phyloP scores from a whole-genome alignment of 2,888 invertebrate genomes.

The Deilephila elpenor region DNA sequence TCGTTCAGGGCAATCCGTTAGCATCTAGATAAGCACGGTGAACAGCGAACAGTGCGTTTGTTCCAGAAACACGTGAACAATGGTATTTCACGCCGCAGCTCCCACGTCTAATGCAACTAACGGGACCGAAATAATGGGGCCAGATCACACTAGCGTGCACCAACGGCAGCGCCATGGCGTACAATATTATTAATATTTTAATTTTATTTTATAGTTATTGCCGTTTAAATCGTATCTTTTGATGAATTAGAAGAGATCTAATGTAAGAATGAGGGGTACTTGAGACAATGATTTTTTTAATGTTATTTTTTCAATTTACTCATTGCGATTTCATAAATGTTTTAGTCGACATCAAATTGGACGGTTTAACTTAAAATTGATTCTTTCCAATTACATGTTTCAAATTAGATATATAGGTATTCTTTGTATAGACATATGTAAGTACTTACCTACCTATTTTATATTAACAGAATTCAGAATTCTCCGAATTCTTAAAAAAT shows the following conservation, averaged over 20 bases:
- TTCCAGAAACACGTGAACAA: constrained; percentile 46
- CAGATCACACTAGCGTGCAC: constrained; percentile 46
- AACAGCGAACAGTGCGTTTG: background rate
- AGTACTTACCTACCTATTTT: background rate
- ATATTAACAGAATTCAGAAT: background rate
- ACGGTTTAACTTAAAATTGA: no score
- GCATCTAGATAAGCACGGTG: constrained; percentile 1
- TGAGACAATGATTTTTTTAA: no score
- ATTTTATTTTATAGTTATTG: background rate
- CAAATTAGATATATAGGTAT: no score
- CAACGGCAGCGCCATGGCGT: constrained; percentile 42
- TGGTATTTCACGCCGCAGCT: constrained; percentile 56
- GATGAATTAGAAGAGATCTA: no score
- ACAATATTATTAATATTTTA: constrained; percentile 11
- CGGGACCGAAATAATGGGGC: constrained; percentile 57
- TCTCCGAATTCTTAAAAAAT: background rate
- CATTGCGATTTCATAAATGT: no score
- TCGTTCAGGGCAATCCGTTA: background rate
- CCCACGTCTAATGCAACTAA: constrained; percentile 57
- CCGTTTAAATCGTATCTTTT: no score
- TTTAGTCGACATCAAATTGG: no score
- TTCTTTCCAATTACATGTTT: no score
- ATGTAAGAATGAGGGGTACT: no score
- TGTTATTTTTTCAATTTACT: no score
- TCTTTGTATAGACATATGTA: background rate